phyloP scores from a whole-genome alignment of 35 echinoderm and acorn worm genomes.

The Stichopus chloronotus region DNA sequence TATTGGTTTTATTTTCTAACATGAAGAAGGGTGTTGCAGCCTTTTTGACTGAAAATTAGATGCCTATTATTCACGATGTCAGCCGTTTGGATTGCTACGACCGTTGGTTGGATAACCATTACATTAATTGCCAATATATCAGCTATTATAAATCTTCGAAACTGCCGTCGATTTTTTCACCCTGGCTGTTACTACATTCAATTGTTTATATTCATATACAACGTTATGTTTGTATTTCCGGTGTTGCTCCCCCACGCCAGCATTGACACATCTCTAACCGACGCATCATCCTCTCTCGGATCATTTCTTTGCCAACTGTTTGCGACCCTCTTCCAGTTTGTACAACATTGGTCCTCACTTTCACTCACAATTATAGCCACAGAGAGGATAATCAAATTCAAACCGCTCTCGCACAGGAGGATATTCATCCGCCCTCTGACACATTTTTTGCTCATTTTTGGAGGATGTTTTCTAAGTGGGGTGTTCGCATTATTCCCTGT shows the following conservation, averaged over 20 bases:
- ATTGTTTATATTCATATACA: conserved; percentile 7
- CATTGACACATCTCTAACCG: not conserved
- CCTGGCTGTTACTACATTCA: conserved; percentile 25
- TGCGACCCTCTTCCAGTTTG: not conserved
- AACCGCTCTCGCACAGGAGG: not conserved
- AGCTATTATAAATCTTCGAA: not conserved
- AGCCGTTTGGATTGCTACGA: not conserved
- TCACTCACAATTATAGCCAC: not conserved
- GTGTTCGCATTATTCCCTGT: not conserved
- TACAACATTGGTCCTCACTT: not conserved
- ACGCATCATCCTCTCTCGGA: not conserved
- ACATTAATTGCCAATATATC: not conserved
- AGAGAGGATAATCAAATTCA: conserved; percentile 13
- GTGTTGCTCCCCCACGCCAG: not conserved
- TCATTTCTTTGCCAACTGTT: not conserved
- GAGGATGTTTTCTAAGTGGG: not conserved
- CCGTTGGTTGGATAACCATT: not conserved
- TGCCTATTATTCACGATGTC: not conserved
- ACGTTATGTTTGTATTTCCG: not conserved
- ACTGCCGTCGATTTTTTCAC: not conserved
- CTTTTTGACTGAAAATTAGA: too few relatives aligned
- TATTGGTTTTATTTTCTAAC: too few relatives aligned
- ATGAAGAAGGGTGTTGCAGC: too few relatives aligned
- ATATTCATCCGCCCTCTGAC: not conserved
- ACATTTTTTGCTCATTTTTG: conserved; percentile 6